Evolutionary conservation across 2,888 invertebrate genomes (phyloP).

Genomic region (Hydroisotoma schaefferi): DNA sequence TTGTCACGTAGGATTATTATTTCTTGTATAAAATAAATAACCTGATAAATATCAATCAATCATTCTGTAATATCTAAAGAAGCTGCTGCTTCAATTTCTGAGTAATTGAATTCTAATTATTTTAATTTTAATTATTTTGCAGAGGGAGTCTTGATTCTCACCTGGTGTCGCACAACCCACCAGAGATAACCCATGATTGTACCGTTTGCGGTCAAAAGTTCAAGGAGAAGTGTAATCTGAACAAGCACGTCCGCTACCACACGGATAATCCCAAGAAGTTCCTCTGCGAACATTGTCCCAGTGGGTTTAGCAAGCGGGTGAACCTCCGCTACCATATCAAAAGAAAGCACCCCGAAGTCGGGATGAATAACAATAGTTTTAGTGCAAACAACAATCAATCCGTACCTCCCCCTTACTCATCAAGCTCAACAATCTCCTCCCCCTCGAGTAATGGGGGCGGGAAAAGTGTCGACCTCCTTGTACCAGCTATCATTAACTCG

Average conservation of each 20-base stretch:
- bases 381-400: slow-evolving; percentile 28
- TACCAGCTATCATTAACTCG: neutral
- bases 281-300: slow-evolving; percentile 46
- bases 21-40: too few relatives aligned
- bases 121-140: slow-evolving; percentile 25
- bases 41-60: too few relatives aligned
- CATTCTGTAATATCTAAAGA: too few relatives aligned
- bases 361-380: slow-evolving; percentile 31
- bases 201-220: slow-evolving; percentile 46
- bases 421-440: too few relatives aligned
- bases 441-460: slow-evolving; percentile 6
- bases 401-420: too few relatives aligned
- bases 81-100: too few relatives aligned
- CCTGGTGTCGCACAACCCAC: slow-evolving; percentile 43
- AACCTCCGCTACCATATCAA: slow-evolving; percentile 47
- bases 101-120: slow-evolving; percentile 14
- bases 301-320: slow-evolving; percentile 46
- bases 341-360: slow-evolving; percentile 46
- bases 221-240: slow-evolving; percentile 43
- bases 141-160: slow-evolving; percentile 48
- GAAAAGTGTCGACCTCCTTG: neutral
- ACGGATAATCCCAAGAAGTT: slow-evolving; percentile 46
- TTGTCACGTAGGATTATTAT: too few relatives aligned
- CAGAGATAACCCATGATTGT: slow-evolving; percentile 43
- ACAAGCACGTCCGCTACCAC: slow-evolving; percentile 42